Evolutionary conservation across 2,113 vertebrate species (phyloP).

Genomic region (Galeopterus variegatus): DNA sequence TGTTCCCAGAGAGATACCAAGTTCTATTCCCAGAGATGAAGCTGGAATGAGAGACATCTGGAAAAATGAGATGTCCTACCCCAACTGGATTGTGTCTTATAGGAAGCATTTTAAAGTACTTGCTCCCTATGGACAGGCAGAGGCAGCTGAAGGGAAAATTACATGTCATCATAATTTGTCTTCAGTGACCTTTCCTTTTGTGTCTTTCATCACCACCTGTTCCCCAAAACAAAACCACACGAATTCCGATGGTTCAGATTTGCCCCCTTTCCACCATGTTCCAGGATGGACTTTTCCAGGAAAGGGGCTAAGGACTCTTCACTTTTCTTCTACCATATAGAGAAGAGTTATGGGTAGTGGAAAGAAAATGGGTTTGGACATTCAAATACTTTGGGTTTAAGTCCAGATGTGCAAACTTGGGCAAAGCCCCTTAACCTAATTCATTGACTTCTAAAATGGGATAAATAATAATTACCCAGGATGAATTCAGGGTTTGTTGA

Average conservation of each 20-base stretch:
- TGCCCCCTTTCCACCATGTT: neutral
- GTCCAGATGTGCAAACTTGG: neutral
- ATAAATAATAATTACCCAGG: neutral
- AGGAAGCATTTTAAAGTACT: neutral
- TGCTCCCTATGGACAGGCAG: neutral
- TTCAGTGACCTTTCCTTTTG: neutral
- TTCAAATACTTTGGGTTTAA: neutral
- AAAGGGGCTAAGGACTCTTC: neutral
- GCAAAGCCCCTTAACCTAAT: neutral
- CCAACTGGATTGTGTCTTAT: neutral
- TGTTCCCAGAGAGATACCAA: neutral
- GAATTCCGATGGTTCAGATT: neutral
- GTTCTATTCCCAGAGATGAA: neutral
- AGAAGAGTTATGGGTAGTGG: neutral
- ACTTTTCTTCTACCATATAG: neutral
- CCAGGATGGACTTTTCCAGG: neutral
- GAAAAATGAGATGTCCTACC: neutral
- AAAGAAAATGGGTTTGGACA: slow-evolving; percentile 24
- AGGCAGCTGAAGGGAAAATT: neutral
- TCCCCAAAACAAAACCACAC: neutral
- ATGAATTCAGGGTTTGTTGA: neutral
- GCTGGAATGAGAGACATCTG: neutral
- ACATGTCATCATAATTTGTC: neutral
- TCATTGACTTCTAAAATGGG: neutral
- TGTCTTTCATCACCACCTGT: neutral